Evolutionary conservation across 1,140 invertebrate species (phyloP), one percentile per base, ranked within the genome.

Genomic region (Papilio machaon): DNA sequence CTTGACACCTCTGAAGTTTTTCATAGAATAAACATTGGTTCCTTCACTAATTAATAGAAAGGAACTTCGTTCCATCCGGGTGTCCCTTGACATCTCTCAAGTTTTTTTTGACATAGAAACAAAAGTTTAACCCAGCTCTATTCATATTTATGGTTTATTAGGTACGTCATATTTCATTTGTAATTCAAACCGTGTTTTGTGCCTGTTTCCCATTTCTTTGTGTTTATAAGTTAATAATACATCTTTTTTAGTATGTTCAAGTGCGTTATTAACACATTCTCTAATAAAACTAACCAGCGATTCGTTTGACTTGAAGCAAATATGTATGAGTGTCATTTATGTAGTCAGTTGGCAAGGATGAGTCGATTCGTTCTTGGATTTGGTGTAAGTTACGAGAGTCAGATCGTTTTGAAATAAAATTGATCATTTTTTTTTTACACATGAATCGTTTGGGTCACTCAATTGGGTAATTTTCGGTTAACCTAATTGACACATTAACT

Each of bases 331-430:
- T 89, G 88, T 90, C 89, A 87, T 89, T 91, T 90, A 87, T 83
- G 87, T 87, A 85, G 83, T 83, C 83, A 88, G 85, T 89, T 89
- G 88, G 89, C 90, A 91, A 90, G 85, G 89, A 91, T 89, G 89
- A 86, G 85, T 87, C 87, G 87, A 88, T 85, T 89, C 85, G 87
- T 87, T 82, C 85, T 86, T 83, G 77, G 80, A 19, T 83, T 82
- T 87, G 89, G 89, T 80, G 49, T 85, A 91, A 90, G 89, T 87
- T 67, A 89, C 23, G 80, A 86, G 86, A 87, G 86, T 38, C 9
- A 30, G 6, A 46, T 67, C 67, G 15, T 15, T 79, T 64, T 19
- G 35, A 17, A 30, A 76, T 30, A 23, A 19, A 75, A 17, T 76
- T 79, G 58, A 6, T 9, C 35, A 47, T 19, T 58, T 64, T 19